phyloP scores from a whole-genome alignment of 2,888 invertebrate genomes.

The Gymnoscelis rufifasciata region DNA sequence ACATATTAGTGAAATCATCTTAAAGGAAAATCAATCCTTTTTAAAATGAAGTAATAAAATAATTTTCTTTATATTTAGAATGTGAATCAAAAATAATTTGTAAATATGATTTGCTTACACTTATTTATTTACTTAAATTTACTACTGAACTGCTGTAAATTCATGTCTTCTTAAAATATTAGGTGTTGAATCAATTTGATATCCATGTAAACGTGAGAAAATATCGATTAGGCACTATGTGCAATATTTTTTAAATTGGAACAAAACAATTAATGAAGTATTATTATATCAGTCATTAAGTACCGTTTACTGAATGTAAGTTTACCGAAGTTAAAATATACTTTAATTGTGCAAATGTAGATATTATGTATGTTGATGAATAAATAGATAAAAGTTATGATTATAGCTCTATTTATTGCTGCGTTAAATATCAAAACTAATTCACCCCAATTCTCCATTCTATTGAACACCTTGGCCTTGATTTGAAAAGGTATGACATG shows the following conservation, averaged over 20 bases:
- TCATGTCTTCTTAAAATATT: constrained; percentile 53
- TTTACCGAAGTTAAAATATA: constrained; percentile 60
- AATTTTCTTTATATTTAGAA: constrained; percentile 20
- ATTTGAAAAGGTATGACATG: constrained; percentile 20
- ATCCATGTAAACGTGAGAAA: constrained; percentile 22
- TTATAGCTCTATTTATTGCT: constrained; percentile 34
- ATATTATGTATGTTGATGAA: constrained; percentile 79
- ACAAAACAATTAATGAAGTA: constrained; percentile 53
- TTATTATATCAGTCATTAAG: constrained; percentile 64
- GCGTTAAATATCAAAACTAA: neutral
- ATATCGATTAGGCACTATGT: constrained; percentile 42
- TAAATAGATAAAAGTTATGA: constrained; percentile 72
- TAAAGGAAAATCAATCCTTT: constrained; percentile 22
- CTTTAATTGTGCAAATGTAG: constrained; percentile 76
- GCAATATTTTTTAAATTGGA: constrained; percentile 39
- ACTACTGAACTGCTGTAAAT: constrained; percentile 41
- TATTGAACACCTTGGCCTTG: constrained; percentile 20
- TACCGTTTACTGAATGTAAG: constrained; percentile 62
- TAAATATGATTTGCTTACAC: constrained; percentile 73
- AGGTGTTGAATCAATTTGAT: constrained; percentile 43
- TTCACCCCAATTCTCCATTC: constrained; percentile 4
- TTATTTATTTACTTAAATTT: constrained; percentile 63
- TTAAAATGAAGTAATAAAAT: constrained; percentile 17
- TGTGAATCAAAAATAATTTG: constrained; percentile 42
- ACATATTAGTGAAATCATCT: constrained; percentile 2